phyloP scores from a whole-genome alignment of 2,797 vertebrate genomes.

The Poliocrania exsul region DNA sequence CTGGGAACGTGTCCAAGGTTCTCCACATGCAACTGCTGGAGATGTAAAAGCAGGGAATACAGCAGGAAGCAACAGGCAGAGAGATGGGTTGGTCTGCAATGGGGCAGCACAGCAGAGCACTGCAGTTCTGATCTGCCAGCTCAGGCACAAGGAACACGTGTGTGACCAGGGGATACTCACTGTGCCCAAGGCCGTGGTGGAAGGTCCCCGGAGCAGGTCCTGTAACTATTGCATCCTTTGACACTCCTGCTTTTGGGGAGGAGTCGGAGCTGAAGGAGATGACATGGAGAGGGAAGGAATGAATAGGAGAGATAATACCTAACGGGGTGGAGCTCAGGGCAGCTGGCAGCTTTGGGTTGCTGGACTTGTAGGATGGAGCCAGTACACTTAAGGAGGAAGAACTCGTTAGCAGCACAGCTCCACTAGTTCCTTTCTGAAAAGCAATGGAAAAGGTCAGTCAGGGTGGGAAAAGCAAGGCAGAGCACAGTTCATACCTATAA shows the following conservation, averaged over 20 bases:
- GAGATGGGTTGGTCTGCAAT: not conserved
- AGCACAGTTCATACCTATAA: not conserved
- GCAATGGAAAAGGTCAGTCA: constrained; percentile 15
- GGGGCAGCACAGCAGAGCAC: not conserved
- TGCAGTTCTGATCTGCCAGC: not conserved
- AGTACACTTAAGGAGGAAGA: constrained; percentile 81
- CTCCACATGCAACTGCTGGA: constrained; percentile 17
- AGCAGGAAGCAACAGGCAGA: constrained; percentile 1
- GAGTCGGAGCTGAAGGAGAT: constrained; percentile 83
- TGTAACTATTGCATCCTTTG: constrained; percentile 83
- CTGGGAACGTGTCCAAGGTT: not conserved
- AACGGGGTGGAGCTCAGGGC: constrained; percentile 75
- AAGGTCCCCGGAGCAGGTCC: constrained; percentile 84
- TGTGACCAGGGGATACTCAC: constrained; percentile 70
- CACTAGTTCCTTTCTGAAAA: constrained; percentile 79
- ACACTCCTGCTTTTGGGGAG: constrained; percentile 77
- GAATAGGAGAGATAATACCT: constrained; percentile 79
- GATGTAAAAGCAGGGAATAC: not conserved
- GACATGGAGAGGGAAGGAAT: constrained; percentile 81
- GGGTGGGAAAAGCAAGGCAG: not conserved
- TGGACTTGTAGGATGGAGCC: constrained; percentile 80
- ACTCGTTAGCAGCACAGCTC: constrained; percentile 78
- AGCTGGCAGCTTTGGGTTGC: constrained; percentile 77
- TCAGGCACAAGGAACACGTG: not conserved
- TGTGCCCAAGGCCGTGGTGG: constrained; percentile 82